Evolutionary conservation across 2,888 invertebrate genomes (phyloP), one percentile per base, ranked within the genome.

Genomic region (Orthonevra nobilis): DNA sequence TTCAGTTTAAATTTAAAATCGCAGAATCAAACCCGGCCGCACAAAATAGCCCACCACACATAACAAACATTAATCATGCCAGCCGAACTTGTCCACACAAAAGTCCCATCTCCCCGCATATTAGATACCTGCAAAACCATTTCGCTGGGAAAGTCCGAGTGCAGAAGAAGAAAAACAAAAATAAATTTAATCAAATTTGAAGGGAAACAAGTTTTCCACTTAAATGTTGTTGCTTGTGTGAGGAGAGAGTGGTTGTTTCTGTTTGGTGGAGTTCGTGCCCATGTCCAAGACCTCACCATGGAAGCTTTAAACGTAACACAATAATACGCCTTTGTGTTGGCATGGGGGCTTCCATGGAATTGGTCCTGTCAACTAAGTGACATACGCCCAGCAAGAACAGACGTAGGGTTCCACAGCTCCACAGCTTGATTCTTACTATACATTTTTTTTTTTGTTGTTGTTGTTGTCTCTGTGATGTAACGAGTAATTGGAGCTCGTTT

Each of bases 401-500:
- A 50, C 32, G 42, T 32, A 28, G 38, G 30, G 28, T 20, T 19
- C 3, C 17, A 19, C n/a, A n/a, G n/a, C n/a, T n/a, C n/a, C n/a
- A n/a, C n/a, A n/a, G n/a, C n/a, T n/a, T n/a, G n/a, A n/a, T n/a
- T n/a, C n/a, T n/a, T n/a, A n/a, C n/a, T n/a, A n/a, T n/a, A n/a
- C n/a, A 2, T 40, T 20, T 48, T 36, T 34, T 20, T n/a, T 38
- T 20, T 36, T 26, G 2, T 30, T 17, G 7, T 19, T 32, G 5
- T n/a, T 20, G 12, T 28, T 42, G 36, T 23, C 28, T 46, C 15
- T 54, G 26, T 56, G 54, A 34, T 66, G 63, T 63, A 69, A 63
- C 73, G 63, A 81, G 81, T 74, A 81, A 81, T 81, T 81, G 68
- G 50, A 69, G 68, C 74, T 74, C 63, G 81, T 81, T 79, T 74